These are phyloP conservation scores for Andrena flavipes DNA, from an alignment of 2,888 invertebrate species.

Conservation along the genomic window DNA sequence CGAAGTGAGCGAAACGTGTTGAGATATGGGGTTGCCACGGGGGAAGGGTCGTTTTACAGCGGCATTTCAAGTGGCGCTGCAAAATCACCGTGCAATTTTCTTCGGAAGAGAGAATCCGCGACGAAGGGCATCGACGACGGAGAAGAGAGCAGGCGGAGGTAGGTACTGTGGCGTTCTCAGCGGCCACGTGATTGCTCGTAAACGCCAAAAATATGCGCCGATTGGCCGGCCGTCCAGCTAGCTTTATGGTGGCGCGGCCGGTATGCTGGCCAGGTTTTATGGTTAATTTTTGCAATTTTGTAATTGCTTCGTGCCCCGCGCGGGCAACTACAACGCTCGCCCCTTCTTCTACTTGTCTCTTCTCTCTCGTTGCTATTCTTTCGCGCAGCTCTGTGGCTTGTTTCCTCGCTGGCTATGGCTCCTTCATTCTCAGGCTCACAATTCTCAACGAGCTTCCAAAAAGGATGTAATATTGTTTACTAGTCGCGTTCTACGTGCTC, in stretches of 20 bases:
- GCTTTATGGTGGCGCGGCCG: constrained; percentile 76
- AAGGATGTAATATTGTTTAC: not conserved
- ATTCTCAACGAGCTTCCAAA: not conserved
- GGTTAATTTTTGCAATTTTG: constrained; percentile 82
- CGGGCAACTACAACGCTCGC: constrained; percentile 52
- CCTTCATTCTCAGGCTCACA: not conserved
- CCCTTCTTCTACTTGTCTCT: not conserved
- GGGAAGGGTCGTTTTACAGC: constrained; percentile 73
- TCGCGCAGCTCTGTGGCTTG: not conserved
- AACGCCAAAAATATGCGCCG: constrained; percentile 83
- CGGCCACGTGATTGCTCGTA: constrained; percentile 83
- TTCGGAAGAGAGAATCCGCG: constrained; percentile 71
- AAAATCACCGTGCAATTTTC: constrained; percentile 83
- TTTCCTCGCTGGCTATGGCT: not conserved
- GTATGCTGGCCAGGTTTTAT: constrained; percentile 77
- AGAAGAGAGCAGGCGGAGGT: constrained; percentile 38
- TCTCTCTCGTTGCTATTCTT: not conserved
- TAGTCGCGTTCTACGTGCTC: not conserved
- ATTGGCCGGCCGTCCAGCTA: constrained; percentile 78
- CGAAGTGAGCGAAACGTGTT: constrained; percentile 3
- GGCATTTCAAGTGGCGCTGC: constrained; percentile 75
- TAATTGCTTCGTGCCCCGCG: constrained; percentile 76
- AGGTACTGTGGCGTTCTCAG: constrained; percentile 56
- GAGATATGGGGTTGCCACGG: not conserved
- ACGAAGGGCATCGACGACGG: constrained; percentile 38